Evolutionary conservation across 2,888 invertebrate genomes (phyloP).

Genomic region (Branchellion lobata): DNA sequence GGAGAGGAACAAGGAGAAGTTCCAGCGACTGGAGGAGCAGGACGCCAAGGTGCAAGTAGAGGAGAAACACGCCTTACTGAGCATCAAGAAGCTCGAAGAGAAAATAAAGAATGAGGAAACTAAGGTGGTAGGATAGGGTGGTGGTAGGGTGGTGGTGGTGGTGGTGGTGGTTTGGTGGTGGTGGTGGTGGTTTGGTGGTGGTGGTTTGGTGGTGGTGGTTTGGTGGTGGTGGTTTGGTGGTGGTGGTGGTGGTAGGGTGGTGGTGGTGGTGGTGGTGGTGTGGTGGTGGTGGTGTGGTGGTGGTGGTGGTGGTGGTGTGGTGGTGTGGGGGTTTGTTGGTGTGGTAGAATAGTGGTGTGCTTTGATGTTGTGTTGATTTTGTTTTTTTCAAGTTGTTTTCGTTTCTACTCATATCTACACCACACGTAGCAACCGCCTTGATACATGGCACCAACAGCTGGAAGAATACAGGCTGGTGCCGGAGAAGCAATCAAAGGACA

Average conservation of each 20-base stretch:
- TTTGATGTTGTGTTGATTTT: conserved; percentile 6
- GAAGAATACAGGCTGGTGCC: conserved; percentile 71
- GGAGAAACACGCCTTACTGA: conserved; percentile 68
- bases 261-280: no score
- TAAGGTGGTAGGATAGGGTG: conserved; percentile 55
- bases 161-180: not conserved
- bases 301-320: no score
- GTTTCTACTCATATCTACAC: no score
- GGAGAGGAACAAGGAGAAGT: conserved; percentile 68
- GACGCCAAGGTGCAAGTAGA: conserved; percentile 66
- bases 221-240: no score
- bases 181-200: not conserved
- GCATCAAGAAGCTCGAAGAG: conserved; percentile 74
- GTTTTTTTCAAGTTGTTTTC: no score
- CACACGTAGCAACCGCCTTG: no score
- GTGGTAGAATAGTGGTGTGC: no score
- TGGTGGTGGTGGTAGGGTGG: no score
- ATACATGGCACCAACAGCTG: conserved; percentile 66
- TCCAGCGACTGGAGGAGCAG: conserved; percentile 70
- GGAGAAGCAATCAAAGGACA: conserved; percentile 73
- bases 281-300: no score
- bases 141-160: not conserved
- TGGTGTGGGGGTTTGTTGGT: no score
- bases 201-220: not conserved
- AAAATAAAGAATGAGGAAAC: conserved; percentile 66